Base-by-base conservation (phyloP, 2,797 vertebrate genomes). In the Pelochelys cantorii region DNA sequence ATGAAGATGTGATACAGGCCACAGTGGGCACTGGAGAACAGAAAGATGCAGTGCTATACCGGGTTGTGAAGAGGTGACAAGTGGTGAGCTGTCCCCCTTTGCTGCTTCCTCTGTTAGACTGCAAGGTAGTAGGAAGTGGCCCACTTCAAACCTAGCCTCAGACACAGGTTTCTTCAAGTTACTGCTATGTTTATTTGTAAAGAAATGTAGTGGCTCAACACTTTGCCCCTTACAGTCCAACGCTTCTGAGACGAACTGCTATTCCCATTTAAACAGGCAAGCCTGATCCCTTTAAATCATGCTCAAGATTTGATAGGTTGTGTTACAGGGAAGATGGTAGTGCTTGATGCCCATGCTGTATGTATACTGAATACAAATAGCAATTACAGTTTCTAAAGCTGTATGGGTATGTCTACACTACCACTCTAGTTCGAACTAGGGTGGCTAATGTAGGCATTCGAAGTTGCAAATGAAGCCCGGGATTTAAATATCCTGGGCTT, bases 161-260 rank as follows among this genome's bases (percentile, higher is more conserved):
- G 42, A 3, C 20, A 12, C 4, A 0, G 0, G 4, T 2, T 0
- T 62, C 22, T 10, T 65, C 11, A 34, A 68, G n/a, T 34, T 17
- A 68, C 18, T 34, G 8, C 34, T 68, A n/a, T 68, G n/a, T 68
- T n/a, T 31, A 34, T 68, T n/a, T 34, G 17, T 68, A n/a, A 68
- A 68, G 65, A 71, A 71, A 71, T 71, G 65, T 71, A 31, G n/a
- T 31, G 42, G 42, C n/a, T 71, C n/a, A 71, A 10, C 65, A 68
- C 62, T 68, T 71, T 71, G n/a, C 10, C n/a, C 65, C 65, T 37
- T 68, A 8, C 18, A 22, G 18, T 71, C n/a, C n/a, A 71, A n/a
- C n/a, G 22, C 29, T 71, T 37, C 10, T 71, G 65, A 71, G 18
- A 71, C 18, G 4, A 71, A 18, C 65, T n/a, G 15, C 42, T 52